Base-by-base conservation (phyloP, 2,113 vertebrate genomes). In the Brachypodius melanocephalos region DNA sequence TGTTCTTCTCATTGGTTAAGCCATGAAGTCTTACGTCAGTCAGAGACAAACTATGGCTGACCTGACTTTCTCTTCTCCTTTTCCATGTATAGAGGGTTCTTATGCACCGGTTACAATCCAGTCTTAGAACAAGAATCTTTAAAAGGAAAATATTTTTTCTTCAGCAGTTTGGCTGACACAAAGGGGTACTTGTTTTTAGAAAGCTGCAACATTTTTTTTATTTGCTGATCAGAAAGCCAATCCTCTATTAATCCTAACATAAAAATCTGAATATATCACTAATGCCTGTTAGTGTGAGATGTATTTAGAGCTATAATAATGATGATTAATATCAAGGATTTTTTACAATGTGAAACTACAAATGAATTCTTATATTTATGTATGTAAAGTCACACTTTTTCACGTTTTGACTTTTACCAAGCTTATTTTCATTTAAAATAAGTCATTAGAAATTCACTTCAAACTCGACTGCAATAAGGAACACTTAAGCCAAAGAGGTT, bases 1-100 rank as follows among this genome's bases (percentile, higher is more conserved):
- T 61, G n/a, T 78, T 62, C 71, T 89, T 82, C 65, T 81, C 6
- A 9, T 85, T 80, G 87, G 93, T 89, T 94, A 89, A 93, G 71
- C 66, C 73, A 28, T 54, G 57, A 90, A 89, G 36, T 66, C 31
- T 93, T 87, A 67, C 4, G 2, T 91, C 84, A 95, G 55, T 74
- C 40, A 90, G 63, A 88, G 68, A n/a, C 36, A 72, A 92, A 61
- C 36, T 55, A 21, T 66, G 58, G 34, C 73, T 1, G 2, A 79
- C 58, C 42, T 75, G 43, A 61, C 61, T 81, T 77, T 84, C 29
- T 83, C 17, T 49, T 88, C 79, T 73, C 25, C 25, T 85, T 92
- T 90, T 84, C 42, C 29, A 6, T 10, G 9, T 52, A 6, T 12
- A 49, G 12, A 54, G 73, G 34, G 49, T 90, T 94, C 69, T 77